These are phyloP conservation scores for Melanotaenia maccullochi DNA, from an alignment of 2,797 vertebrate genomes.

Conservation along the genomic window DNA sequence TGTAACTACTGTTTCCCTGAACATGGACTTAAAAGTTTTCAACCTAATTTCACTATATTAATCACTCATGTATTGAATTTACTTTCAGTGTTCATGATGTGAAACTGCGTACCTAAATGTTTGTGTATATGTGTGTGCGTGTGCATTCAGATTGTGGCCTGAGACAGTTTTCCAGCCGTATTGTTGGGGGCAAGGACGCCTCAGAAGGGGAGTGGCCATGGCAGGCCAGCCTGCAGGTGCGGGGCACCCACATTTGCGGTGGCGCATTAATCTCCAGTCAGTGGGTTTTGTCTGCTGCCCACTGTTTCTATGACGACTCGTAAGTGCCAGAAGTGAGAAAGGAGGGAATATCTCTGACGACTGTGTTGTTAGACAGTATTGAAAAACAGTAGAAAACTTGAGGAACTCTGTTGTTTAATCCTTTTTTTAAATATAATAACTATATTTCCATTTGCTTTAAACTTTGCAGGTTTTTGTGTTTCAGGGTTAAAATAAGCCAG, in stretches of 20 bases:
- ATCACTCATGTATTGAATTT: too few relatives aligned
- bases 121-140: background rate
- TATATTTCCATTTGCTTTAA: background rate
- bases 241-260: conserved; percentile 89
- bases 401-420: background rate
- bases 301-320: conserved; percentile 94
- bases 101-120: background rate
- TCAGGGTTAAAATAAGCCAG: conserved; percentile 1
- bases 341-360: conserved; percentile 12
- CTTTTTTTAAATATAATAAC: background rate
- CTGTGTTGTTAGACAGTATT: background rate
- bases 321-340: conserved; percentile 60
- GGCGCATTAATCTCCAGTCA: conserved; percentile 89
- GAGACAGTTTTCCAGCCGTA: conserved; percentile 84
- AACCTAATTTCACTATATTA: too few relatives aligned
- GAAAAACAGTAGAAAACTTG: background rate
- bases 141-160: conserved; percentile 87
- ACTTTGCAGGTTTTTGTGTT: background rate
- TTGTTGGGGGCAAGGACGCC: conserved; percentile 86
- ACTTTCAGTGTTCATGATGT: background rate
- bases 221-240: conserved; percentile 93
- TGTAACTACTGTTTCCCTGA: too few relatives aligned
- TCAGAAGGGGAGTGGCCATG: conserved; percentile 94
- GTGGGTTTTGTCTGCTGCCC: conserved; percentile 93
- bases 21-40: too few relatives aligned